Percentiles rank a stretch among this genome's conserved stretches.
These are phyloP conservation scores for Hypothenemus hampei DNA, from an alignment of 1,140 invertebrate genomes.

Conservation along the genomic window DNA sequence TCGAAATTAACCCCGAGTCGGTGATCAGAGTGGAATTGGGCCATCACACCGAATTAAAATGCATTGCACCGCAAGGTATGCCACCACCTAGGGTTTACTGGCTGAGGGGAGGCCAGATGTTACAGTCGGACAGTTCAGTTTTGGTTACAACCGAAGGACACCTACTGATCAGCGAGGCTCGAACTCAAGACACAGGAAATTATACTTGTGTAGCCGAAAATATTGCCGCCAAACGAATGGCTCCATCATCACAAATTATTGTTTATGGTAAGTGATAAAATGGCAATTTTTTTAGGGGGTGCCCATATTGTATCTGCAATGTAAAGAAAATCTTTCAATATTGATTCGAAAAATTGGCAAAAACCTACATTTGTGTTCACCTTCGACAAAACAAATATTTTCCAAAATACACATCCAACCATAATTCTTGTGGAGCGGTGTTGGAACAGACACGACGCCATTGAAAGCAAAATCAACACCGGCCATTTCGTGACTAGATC, in stretches of 20 bases:
- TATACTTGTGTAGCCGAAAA: conserved; percentile 97
- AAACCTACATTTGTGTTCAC: too few species aligned
- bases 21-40: conserved; percentile 74
- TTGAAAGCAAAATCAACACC: conserved; percentile 24
- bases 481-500: conserved; percentile 22
- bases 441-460: conserved; percentile 19
- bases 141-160: conserved; percentile 83
- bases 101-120: conserved; percentile 66
- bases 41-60: conserved; percentile 78
- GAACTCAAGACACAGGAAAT: conserved; percentile 84
- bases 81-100: conserved; percentile 81
- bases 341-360: too few species aligned
- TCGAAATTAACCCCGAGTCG: conserved; percentile 74
- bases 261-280: conserved; percentile 97
- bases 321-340: too few species aligned
- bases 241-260: conserved; percentile 80
- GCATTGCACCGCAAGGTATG: conserved; percentile 80
- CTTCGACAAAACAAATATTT: too few species aligned
- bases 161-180: conserved; percentile 83
- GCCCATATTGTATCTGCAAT: too few species aligned
- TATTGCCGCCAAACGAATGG: conserved; percentile 79
- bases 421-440: conserved; percentile 10
- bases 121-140: conserved; percentile 58
- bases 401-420: conserved; percentile 12
- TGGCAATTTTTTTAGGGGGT: too few species aligned